Percentiles rank a stretch among this genome's conserved stretches.
These are phyloP conservation scores for Sebastes trivittatus DNA, from an alignment of 2,797 vertebrate genomes.

Conservation along the genomic window DNA sequence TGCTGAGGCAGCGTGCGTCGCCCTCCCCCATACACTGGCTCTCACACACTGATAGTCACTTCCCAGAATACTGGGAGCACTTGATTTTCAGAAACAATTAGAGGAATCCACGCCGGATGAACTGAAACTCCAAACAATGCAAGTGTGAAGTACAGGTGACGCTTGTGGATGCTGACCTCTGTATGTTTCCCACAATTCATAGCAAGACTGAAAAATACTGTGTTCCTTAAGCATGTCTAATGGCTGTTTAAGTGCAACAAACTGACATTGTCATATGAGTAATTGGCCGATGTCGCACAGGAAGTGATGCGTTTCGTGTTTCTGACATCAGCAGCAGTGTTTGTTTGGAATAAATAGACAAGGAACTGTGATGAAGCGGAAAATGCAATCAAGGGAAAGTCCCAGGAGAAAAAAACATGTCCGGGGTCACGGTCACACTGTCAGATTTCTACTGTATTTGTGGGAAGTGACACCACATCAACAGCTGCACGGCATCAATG, in stretches of 20 bases:
- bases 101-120: conserved; percentile 3
- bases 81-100: conserved; percentile 41
- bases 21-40: conserved; percentile 1
- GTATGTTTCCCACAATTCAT: background rate
- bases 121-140: background rate
- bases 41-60: conserved; percentile 17
- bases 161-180: background rate
- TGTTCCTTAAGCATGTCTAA: background rate
- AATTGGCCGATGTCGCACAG: background rate
- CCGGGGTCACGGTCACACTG: background rate
- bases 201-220: background rate
- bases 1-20: conserved; percentile 56
- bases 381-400: conserved; percentile 36
- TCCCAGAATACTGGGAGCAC: conserved; percentile 59
- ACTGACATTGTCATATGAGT: background rate
- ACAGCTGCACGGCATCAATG: background rate
- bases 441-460: conserved; percentile 21
- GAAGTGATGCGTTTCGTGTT: conserved; percentile 2
- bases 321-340: conserved; percentile 3
- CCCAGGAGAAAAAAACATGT: conserved; percentile 11
- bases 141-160: background rate
- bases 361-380: conserved; percentile 5
- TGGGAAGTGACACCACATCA: conserved; percentile 33
- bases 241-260: background rate
- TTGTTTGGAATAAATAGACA: background rate